Base-by-base conservation (phyloP, 2,888 invertebrate species). In the Pecten maximus region DNA sequence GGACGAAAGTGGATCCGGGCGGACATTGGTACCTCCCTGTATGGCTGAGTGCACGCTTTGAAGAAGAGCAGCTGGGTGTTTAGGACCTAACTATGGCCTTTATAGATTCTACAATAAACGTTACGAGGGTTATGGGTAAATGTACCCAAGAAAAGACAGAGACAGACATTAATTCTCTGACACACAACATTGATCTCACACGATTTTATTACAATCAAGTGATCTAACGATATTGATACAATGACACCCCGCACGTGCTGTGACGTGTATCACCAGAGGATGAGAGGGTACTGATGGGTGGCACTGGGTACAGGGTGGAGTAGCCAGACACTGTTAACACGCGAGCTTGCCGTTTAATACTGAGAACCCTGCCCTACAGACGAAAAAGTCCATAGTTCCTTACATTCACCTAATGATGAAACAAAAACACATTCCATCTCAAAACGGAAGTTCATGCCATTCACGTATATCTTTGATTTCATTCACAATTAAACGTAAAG, bases 1-100 rank as follows among this genome's bases (percentile, higher is more conserved):
- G 74, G 28, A 74, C 74, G 74, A 74, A 74, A 74, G 23, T 15
- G 74, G 74, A 74, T 74, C 74, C 74, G 74, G 74, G 74, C 35
- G 74, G 74, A 35, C 35, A 35, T 35, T 74, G 74, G 74, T 35
- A 35, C 74, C 74, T 74, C 74, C 74, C 74, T 74, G 28, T 28
- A 35, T 35, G 15, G 74, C 8, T 74, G 35, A 23, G 74, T 74
- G 74, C 74, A 74, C 74, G 28, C 74, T 74, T 74, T 74, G 28
- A 74, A 10, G 35, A 74, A 15, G 74, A 74, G 74, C 35, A 35
- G 28, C 35, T 74, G 35, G 12, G 74, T 74, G 60, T 74, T 74
- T 74, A 74, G 28, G 6, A 74, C 6, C 1, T 74, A 74, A 74
- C n/a, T 28, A 74, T 74, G 74, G 28, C 74, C 35, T 28, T 74